Evolutionary conservation across 2,888 invertebrate species (phyloP).

Genomic region (Polyommatus iphigenia): DNA sequence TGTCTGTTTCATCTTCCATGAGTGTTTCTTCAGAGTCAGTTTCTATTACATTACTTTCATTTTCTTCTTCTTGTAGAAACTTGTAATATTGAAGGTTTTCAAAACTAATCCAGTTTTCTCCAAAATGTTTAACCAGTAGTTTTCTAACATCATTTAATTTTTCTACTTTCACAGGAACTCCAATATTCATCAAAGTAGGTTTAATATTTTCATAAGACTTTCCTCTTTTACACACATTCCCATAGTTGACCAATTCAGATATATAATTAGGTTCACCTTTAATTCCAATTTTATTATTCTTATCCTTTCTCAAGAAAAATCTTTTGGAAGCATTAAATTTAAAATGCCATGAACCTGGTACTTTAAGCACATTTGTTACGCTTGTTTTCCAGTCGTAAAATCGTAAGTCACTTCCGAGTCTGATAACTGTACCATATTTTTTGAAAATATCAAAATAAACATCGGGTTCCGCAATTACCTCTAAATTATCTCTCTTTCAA

Average conservation of each 20-base stretch:
- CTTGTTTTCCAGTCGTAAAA: not conserved
- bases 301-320: not conserved
- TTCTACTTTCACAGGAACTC: slow-evolving; percentile 33
- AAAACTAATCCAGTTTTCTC: slow-evolving; percentile 31
- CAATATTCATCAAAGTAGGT: slow-evolving; percentile 33
- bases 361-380: not conserved
- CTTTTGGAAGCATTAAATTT: slow-evolving; percentile 29
- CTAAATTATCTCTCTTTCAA: slow-evolving; percentile 36
- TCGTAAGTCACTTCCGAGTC: not conserved
- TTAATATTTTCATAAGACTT: slow-evolving; percentile 32
- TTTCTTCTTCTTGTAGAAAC: slow-evolving; percentile 30
- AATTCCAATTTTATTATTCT: slow-evolving; percentile 1
- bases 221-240: slow-evolving; percentile 34
- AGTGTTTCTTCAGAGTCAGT: slow-evolving; percentile 33
- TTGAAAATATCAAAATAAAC: slow-evolving; percentile 33
- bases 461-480: slow-evolving; percentile 19
- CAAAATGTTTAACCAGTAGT: slow-evolving; percentile 33
- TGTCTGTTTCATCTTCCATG: slow-evolving; percentile 32
- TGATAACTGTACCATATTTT: slow-evolving; percentile 30
- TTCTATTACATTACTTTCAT: slow-evolving; percentile 28
- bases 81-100: slow-evolving; percentile 33
- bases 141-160: slow-evolving; percentile 33
- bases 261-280: slow-evolving; percentile 7
- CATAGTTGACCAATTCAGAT: slow-evolving; percentile 28
- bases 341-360: slow-evolving; percentile 33